Evolutionary conservation across 2,113 vertebrate genomes (phyloP).

Genomic region (Alectura lathami): DNA sequence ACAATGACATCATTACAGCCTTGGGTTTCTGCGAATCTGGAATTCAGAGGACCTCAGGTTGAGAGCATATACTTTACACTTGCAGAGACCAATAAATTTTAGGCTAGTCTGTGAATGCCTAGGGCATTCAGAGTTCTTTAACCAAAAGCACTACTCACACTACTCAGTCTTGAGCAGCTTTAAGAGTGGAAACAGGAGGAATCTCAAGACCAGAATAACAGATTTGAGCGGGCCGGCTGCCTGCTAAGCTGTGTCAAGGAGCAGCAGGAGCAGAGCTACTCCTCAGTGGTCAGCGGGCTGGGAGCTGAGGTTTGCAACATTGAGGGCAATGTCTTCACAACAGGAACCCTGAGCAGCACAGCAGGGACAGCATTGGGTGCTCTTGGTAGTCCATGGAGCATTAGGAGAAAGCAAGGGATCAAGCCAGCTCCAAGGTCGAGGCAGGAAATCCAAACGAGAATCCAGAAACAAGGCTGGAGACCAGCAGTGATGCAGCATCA

Average conservation of each 20-base stretch:
- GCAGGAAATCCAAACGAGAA: background rate
- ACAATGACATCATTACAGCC: background rate
- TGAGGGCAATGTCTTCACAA: background rate
- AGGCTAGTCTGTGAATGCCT: background rate
- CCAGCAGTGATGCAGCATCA: background rate
- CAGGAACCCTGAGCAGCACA: background rate
- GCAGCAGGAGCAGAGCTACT: background rate
- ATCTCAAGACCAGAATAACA: background rate
- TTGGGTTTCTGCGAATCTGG: background rate
- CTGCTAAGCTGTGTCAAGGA: background rate
- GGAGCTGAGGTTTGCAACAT: background rate
- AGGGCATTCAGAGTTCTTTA: background rate
- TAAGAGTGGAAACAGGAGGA: background rate
- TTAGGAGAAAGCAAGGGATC: background rate
- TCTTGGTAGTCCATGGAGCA: background rate
- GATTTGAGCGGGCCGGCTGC: background rate
- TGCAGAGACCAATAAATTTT: background rate
- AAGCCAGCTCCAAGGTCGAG: background rate
- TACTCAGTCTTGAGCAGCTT: background rate
- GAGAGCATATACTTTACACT: background rate
- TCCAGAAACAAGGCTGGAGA: background rate
- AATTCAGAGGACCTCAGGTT: background rate
- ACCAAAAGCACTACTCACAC: background rate
- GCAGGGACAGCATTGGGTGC: background rate
- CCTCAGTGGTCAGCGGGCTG: accelerated